Base-by-base conservation (phyloP, 2,888 invertebrate genomes). In the Agonum fuliginosum region DNA sequence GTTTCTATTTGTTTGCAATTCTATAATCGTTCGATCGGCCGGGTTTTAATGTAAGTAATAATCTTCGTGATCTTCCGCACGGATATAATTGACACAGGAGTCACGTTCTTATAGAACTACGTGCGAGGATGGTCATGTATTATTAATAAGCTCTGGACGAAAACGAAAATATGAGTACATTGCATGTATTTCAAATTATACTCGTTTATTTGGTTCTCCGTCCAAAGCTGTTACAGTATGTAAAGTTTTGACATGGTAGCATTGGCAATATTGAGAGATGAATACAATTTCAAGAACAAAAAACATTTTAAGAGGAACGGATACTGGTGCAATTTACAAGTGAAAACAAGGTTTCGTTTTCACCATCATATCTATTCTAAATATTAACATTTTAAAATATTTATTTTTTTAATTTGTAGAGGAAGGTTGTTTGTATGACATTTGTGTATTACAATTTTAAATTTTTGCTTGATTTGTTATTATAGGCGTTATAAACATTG, bases 111-210 rank as follows among this genome's bases (percentile, higher is more conserved):
- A 14, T 30, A 30, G 27, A 62, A 17, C 2, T 62, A 62, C 58
- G 58, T 19, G 27, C 4, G 58, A 12, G 12, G 17, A 62, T 62
- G 30, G 27, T 22, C 27, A 34, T 62, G 58, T 62, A 62, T 30
- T 62, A 62, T 62, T 62, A 30, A 62, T 62, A 62, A 62, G 58
- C 58, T 12, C 30, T n/a, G 30, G 17, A 62, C 30, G 58, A 62
- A 62, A 62, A 62, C 30, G 58, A 62, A 62, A 62, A 62, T 62
- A 27, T 12, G 58, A 27, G 14, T 30, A 30, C 30, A 30, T 30
- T 8, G 27, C 5, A 62, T 62, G 46, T 27, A 34, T 30, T 62
- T 12, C 19, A 30, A 62, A 62, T 62, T 62, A 30, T 30, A 62
- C 30, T 30, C 30, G 58, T 62, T 62, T 62, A 62, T 62, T 58